Percentiles rank a stretch among this genome's conserved stretches.
Conservation (phyloP, 2,888 invertebrate species). For the Watsonalla cultraria region DNA sequence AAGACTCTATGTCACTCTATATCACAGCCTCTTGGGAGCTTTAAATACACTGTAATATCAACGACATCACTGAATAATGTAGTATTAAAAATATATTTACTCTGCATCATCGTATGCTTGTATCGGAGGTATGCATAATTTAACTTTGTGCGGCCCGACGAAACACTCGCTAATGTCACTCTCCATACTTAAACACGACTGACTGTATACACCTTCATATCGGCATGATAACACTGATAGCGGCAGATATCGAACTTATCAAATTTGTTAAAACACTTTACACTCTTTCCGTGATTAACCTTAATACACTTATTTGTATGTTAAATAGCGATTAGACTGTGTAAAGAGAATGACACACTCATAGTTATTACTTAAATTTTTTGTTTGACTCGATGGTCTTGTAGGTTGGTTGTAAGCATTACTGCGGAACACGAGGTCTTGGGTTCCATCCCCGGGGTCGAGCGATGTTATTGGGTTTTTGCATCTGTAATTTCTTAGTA, state of each 20-base stretch:
- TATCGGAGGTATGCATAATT: slow-evolving; percentile 42
- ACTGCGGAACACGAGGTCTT: too few relatives aligned
- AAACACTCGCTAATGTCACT: slow-evolving; percentile 52
- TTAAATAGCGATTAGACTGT: neutral
- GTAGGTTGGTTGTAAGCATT: too few relatives aligned
- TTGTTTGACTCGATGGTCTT: too few relatives aligned
- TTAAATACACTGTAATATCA: too few relatives aligned
- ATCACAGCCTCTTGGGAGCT: too few relatives aligned
- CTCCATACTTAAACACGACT: slow-evolving; percentile 41
- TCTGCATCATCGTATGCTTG: slow-evolving; percentile 36
- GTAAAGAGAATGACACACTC: neutral
- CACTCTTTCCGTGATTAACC: neutral
- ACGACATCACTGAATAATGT: neutral
- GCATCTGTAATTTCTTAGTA: too few relatives aligned
- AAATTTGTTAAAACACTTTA: slow-evolving; percentile 2
- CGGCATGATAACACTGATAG: slow-evolving; percentile 28
- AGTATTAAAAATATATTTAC: slow-evolving; percentile 39
- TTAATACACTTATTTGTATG: neutral
- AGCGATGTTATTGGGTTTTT: too few relatives aligned
- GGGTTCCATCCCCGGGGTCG: too few relatives aligned
- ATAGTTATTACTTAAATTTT: too few relatives aligned
- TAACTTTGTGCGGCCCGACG: slow-evolving; percentile 45
- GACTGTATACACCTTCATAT: slow-evolving; percentile 23
- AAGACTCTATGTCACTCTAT: too few relatives aligned
- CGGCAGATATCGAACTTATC: slow-evolving; percentile 19